Percentiles rank a stretch among this genome's conserved stretches.
Conservation (phyloP, 2,797 vertebrate species). For the Betta splendens region DNA sequence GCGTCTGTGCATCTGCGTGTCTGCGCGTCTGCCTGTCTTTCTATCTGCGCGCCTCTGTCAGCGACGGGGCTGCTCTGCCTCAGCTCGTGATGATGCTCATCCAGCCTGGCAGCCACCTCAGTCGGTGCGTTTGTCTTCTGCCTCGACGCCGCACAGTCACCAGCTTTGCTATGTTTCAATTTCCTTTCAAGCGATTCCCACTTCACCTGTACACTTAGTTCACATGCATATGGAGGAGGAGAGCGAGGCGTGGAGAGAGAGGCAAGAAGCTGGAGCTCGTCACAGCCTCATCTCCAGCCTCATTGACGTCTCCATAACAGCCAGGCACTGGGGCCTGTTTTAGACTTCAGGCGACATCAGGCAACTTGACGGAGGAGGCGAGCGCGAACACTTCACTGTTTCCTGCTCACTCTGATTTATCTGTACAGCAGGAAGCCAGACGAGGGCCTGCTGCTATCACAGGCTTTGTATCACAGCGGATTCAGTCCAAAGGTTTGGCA, state of each 20-base stretch:
- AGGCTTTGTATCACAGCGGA: slow-evolving; percentile 44
- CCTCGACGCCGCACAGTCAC: not conserved
- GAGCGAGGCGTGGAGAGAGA: not conserved
- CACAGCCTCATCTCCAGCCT: slow-evolving; percentile 22
- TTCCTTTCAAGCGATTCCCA: slow-evolving; percentile 25
- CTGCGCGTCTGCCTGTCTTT: no score
- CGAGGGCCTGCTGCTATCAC: slow-evolving; percentile 43
- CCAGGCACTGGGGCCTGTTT: slow-evolving; percentile 51
- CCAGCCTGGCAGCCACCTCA: slow-evolving; percentile 18
- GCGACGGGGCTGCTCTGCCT: no score
- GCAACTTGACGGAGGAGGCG: slow-evolving; percentile 40
- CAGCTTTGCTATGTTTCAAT: slow-evolving; percentile 23
- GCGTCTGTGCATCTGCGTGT: no score
- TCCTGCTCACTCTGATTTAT: slow-evolving; percentile 52
- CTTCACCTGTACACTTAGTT: slow-evolving; percentile 31
- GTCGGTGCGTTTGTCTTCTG: slow-evolving; percentile 12
- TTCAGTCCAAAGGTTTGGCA: slow-evolving; percentile 2
- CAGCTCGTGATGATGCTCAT: slow-evolving; percentile 29
- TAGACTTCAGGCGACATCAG: slow-evolving; percentile 60
- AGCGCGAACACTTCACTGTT: slow-evolving; percentile 25
- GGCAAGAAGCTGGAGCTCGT: slow-evolving; percentile 18
- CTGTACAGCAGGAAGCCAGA: slow-evolving; percentile 47
- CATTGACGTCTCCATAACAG: slow-evolving; percentile 37
- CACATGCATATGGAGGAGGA: slow-evolving; percentile 11
- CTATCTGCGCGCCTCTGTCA: no score